Conservation (phyloP, 64 coral and sea anemone genomes). For the Montipora sp. region DNA sequence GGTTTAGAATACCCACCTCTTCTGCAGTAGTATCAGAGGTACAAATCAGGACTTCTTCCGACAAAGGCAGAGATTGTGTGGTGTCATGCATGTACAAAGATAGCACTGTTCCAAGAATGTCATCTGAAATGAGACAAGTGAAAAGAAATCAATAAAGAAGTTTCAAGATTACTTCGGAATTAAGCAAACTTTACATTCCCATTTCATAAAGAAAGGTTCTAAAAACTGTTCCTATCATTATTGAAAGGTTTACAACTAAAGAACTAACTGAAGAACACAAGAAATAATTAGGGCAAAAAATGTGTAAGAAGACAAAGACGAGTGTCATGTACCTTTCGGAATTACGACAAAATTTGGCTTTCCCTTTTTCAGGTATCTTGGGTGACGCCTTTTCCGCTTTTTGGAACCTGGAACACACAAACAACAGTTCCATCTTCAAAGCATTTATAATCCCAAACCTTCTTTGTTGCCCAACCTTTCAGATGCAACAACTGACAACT, state of each 20-base stretch:
- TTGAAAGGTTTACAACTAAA: no score
- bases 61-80: slow-evolving; percentile 24
- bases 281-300: no score
- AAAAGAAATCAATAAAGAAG: not conserved
- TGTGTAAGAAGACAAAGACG: not conserved
- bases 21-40: slow-evolving; percentile 55
- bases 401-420: not conserved
- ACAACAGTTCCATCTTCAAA: not conserved
- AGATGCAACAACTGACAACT: no score
- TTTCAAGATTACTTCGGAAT: not conserved
- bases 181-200: no score
- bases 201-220: no score
- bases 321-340: slow-evolving; percentile 34
- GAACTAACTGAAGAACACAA: no score
- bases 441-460: not conserved
- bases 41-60: slow-evolving; percentile 63
- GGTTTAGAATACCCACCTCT: slow-evolving; percentile 16
- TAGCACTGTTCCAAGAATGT: slow-evolving; percentile 49
- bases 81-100: slow-evolving; percentile 51
- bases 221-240: no score
- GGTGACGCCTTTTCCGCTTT: not conserved
- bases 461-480: no score
- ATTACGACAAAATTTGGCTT: slow-evolving; percentile 58
- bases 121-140: not conserved
- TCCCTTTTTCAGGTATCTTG: slow-evolving; percentile 34